Percentiles rank a stretch among this genome's conserved stretches.
These are phyloP conservation scores for Tricholauxania praeusta DNA, from an alignment of 2,888 invertebrate species.

Conservation along the genomic window DNA sequence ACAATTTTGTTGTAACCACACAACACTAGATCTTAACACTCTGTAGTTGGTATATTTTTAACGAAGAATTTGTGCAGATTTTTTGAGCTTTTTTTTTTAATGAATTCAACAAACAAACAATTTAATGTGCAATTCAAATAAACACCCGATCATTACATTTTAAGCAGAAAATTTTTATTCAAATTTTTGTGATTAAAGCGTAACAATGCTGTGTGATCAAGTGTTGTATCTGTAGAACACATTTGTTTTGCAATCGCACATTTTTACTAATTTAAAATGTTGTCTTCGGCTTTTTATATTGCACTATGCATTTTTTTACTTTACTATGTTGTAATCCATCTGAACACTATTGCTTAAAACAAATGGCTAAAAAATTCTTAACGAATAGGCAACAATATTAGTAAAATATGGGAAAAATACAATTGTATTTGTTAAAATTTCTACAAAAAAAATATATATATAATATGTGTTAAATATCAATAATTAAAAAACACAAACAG, in stretches of 20 bases:
- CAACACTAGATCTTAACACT: conserved; percentile 19
- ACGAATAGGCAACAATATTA: conserved; percentile 33
- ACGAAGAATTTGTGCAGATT: conserved; percentile 6
- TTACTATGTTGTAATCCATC: conserved; percentile 25
- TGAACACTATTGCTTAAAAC: conserved; percentile 37
- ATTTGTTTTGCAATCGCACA: conserved; percentile 33
- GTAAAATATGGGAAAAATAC: conserved; percentile 18
- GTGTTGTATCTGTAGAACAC: conserved; percentile 48
- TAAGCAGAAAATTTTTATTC: conserved; percentile 55
- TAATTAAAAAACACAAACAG: conserved; percentile 23
- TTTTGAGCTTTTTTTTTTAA: not conserved
- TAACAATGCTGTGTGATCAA: conserved; percentile 59
- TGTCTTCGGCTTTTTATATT: not conserved
- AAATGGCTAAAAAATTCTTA: conserved; percentile 29
- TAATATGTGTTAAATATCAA: not conserved
- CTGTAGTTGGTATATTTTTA: conserved; percentile 18
- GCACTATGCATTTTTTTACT: no score
- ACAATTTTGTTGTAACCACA: not conserved
- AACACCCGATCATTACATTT: conserved; percentile 45
- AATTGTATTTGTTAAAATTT: conserved; percentile 18
- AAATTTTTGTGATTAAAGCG: conserved; percentile 58
- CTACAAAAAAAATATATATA: conserved; percentile 10
- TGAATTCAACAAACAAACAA: conserved; percentile 46
- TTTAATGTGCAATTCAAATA: conserved; percentile 47
- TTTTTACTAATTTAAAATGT: conserved; percentile 11